Evolutionary conservation across 1,140 invertebrate species (phyloP), one percentile per base, ranked within the genome.

Genomic region (Tribolium madens): DNA sequence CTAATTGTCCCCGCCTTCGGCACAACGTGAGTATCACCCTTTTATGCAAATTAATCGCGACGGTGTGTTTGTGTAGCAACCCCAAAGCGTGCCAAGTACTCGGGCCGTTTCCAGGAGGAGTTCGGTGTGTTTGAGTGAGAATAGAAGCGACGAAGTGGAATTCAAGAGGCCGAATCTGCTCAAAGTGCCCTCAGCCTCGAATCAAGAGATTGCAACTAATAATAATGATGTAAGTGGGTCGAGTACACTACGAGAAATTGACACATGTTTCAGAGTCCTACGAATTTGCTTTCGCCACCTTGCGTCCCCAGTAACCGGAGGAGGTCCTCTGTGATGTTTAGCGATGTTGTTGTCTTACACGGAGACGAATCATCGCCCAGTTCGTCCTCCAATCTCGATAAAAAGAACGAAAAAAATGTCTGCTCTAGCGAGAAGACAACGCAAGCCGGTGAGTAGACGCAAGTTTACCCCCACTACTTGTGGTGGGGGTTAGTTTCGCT

Each of bases 371-470:
- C 77, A 3, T 77, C 78, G 1, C 77, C 81, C n/a, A 78, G 78
- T 14, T 83, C 82, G 15, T 81, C 81, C 48, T 73, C 81, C 12
- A 83, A 84, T 75, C 78, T 85, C 21, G 87, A 88, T 53, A 89
- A 91, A 80, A 88, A 89, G 80, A 64, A 64, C 57, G 89, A 42
- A n/a, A 42, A 42, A 42, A 94, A 94, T 81, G 89, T 95, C 12
- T 95, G 93, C 85, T 95, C 93, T 14, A 94, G 92, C 52, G 94
- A 96, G 83, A 96, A 96, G 85, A 96, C 94, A 90, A 95, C 94
- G 0, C 95, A 96, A 87, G 94, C 94, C 47, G 93, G 92, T 88
- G 87, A 86, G 77, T 60, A 31, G 6, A 31, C 2, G 26, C n/a
- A n/a, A n/a, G n/a, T n/a, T n/a, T n/a, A n/a, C n/a, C n/a, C n/a